These are phyloP conservation scores for Crotophaga sulcirostris DNA, from an alignment of 2,113 vertebrate genomes.

Conservation along the genomic window DNA sequence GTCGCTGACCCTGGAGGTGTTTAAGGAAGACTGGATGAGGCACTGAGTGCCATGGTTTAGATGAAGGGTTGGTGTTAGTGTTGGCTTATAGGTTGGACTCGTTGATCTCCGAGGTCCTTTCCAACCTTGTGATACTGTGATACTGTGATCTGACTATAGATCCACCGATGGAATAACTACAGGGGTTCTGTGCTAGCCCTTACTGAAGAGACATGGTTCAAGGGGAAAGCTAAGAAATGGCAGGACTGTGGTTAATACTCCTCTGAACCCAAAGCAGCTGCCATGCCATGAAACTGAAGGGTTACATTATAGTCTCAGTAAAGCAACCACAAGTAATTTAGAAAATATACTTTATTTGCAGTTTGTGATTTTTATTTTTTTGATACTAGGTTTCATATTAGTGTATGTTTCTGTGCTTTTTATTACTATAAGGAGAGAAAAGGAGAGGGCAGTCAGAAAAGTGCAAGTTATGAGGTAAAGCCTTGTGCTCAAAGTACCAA, in stretches of 20 bases:
- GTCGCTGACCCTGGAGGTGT: no score
- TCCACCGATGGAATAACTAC: not conserved
- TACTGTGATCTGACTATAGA: not conserved
- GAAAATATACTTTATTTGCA: not conserved
- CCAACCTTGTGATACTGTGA: no score
- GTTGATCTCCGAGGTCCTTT: no score
- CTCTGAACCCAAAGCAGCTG: not conserved
- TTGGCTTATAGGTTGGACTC: no score
- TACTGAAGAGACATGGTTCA: not conserved
- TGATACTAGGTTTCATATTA: not conserved
- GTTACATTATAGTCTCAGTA: not conserved
- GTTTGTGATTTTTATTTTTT: not conserved
- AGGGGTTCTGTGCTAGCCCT: fast-evolving
- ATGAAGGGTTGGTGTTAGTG: no score
- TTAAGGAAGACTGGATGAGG: no score
- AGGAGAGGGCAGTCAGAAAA: not conserved
- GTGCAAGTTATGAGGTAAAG: not conserved
- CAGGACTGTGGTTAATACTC: not conserved
- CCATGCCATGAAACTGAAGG: not conserved
- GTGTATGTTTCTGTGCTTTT: not conserved
- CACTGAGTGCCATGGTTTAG: no score
- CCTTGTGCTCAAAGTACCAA: not conserved
- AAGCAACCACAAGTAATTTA: not conserved
- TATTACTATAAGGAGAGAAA: not conserved
- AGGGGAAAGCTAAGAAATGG: not conserved